These are phyloP conservation scores for Fulmarus glacialis DNA, from an alignment of 2,113 vertebrate genomes.

Conservation along the genomic window DNA sequence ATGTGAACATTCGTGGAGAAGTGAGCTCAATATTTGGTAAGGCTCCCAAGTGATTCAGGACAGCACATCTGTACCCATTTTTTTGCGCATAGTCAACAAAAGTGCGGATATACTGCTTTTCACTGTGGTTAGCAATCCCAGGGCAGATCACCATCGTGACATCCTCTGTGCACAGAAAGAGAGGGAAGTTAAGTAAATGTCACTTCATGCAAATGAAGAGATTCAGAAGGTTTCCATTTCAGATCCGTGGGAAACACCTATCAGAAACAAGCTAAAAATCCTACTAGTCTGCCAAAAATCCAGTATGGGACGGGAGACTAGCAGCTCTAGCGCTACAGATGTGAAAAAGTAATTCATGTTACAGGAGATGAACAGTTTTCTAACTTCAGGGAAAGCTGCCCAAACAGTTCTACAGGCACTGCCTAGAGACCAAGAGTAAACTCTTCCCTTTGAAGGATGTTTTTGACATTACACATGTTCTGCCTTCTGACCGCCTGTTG, in stretches of 20 bases:
- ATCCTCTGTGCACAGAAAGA: constrained; percentile 80
- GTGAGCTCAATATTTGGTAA: constrained; percentile 96
- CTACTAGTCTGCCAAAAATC: constrained; percentile 18
- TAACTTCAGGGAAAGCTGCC: not conserved
- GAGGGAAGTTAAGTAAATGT: constrained; percentile 51
- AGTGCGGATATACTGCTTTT: constrained; percentile 98
- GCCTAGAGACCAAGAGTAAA: not conserved
- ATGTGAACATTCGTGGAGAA: constrained; percentile 98
- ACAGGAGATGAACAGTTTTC: not conserved
- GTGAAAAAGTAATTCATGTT: not conserved
- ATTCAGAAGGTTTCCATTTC: not conserved
- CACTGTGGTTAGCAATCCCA: constrained; percentile 97
- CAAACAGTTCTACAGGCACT: not conserved
- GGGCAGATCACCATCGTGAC: constrained; percentile 99
- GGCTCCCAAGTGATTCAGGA: constrained; percentile 95
- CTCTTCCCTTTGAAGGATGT: not conserved
- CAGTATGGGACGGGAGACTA: not conserved
- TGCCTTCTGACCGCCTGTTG: not conserved
- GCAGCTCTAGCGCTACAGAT: not conserved
- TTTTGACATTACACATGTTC: not conserved
- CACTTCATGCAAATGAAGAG: constrained; percentile 36
- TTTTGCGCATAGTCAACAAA: constrained; percentile 96
- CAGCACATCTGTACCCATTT: constrained; percentile 94
- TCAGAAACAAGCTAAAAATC: not conserved
- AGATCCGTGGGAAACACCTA: constrained; percentile 15